phyloP scores from a whole-genome alignment of 2,797 vertebrate species.

The Gambusia yucatana region DNA sequence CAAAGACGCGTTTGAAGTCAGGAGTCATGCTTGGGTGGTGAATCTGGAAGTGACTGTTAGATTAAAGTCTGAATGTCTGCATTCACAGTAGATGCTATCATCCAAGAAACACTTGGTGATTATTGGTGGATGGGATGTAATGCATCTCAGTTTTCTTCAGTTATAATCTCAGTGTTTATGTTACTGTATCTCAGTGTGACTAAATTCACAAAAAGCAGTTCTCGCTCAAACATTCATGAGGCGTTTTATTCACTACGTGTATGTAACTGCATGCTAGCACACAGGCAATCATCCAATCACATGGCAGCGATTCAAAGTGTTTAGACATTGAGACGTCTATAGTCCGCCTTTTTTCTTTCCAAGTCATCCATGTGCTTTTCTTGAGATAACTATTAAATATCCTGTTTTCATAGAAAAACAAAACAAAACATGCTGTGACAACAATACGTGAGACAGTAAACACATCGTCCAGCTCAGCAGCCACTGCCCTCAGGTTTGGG shows the following conservation, averaged over 20 bases:
- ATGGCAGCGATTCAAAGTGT: background rate
- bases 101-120: constrained; percentile 4
- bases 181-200: background rate
- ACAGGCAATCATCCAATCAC: background rate
- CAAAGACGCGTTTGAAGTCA: constrained; percentile 34
- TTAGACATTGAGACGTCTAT: background rate
- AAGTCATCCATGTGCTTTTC: background rate
- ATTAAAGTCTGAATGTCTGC: background rate
- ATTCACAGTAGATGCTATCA: background rate
- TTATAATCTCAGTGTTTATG: background rate
- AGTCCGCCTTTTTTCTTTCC: background rate
- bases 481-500: no score
- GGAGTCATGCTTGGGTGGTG: constrained; percentile 25
- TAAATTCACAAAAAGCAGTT: background rate
- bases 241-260: background rate
- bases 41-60: constrained; percentile 8
- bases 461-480: background rate
- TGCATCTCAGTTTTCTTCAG: background rate
- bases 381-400: background rate
- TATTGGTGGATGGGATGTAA: background rate
- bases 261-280: background rate
- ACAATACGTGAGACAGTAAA: background rate
- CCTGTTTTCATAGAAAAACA: background rate
- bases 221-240: background rate
- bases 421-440: background rate